Evolutionary conservation across 2,113 vertebrate species (phyloP).

Genomic region (Rhadina sibilatrix): DNA sequence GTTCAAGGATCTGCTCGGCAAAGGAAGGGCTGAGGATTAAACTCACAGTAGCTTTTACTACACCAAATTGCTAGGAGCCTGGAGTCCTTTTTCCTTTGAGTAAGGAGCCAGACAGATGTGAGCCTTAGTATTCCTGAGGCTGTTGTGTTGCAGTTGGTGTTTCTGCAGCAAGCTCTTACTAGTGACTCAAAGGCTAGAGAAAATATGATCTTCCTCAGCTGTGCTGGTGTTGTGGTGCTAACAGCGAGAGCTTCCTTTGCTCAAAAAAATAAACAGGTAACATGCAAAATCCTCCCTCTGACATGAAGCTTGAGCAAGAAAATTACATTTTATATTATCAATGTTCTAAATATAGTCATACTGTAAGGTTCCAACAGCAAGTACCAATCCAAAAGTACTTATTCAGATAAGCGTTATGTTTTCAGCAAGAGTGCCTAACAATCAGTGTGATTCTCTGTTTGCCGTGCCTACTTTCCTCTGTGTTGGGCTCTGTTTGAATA

Average conservation of each 20-base stretch:
- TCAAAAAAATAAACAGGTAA: background rate
- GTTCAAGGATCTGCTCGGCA: background rate
- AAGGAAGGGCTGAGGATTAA: background rate
- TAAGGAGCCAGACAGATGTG: background rate
- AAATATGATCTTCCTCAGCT: background rate
- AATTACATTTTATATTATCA: background rate
- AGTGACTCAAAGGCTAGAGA: background rate
- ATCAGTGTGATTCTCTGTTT: background rate
- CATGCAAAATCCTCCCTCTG: background rate
- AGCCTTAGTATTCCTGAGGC: background rate
- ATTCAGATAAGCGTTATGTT: background rate
- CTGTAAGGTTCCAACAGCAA: background rate
- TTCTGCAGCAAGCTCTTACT: background rate
- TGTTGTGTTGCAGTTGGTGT: background rate
- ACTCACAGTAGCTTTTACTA: background rate
- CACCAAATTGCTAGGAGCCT: background rate
- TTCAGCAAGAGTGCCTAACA: background rate
- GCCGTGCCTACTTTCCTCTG: background rate
- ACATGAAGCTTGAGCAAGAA: background rate
- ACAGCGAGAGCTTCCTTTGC: background rate
- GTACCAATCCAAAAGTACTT: background rate
- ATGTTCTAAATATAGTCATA: background rate
- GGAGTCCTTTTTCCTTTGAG: background rate
- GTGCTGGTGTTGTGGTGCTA: background rate
- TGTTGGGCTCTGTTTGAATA: background rate